Evolutionary conservation across 2,888 invertebrate genomes (phyloP), one percentile per base, ranked within the genome.

Genomic region (Campoletis raptor): DNA sequence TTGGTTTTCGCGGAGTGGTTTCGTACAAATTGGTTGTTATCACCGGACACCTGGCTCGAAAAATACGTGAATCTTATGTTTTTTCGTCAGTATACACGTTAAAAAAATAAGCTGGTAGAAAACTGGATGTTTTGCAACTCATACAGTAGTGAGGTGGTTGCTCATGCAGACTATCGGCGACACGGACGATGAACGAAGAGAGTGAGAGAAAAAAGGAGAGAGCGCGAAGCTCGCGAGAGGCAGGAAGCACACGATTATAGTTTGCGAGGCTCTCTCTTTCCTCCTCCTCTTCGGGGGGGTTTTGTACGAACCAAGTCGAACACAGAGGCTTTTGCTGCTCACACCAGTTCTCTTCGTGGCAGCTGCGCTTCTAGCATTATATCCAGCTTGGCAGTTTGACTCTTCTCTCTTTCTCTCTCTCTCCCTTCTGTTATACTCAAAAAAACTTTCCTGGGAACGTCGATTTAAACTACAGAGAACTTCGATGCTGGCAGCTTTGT

Each of bases 211-310:
- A 52, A n/a, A 52, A 36, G 36, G 30, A 91, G 52, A 77, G 77
- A 69, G n/a, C 69, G 79, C 77, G 81, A 81, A 81, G 85, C 73
- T 73, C 91, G 91, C 92, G 91, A 80, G 73, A 81, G 81, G 91
- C 93, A 92, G 93, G 93, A 93, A 93, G 91, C 92, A 90, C 91
- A 90, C 92, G 92, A 93, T 93, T 93, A 93, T 88, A 86, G 87
- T 88, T 86, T 85, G 83, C 85, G 74, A 52, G 57, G 85, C 76
- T 83, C 80, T 84, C 81, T 81, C 81, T 66, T 67, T 83, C 72
- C 67, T 73, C 78, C 77, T 70, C 76, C 67, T 66, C 66, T 54
- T 54, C 18, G 36, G 40, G 54, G 40, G 37, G 40, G 57, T 78
- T 81, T 84, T 85, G 86, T 81, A 69, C 81, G 84, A 73, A 73